These are phyloP conservation scores for Rhizoglyphus robini DNA, from an alignment of 1,140 invertebrate genomes.

Conservation along the genomic window DNA sequence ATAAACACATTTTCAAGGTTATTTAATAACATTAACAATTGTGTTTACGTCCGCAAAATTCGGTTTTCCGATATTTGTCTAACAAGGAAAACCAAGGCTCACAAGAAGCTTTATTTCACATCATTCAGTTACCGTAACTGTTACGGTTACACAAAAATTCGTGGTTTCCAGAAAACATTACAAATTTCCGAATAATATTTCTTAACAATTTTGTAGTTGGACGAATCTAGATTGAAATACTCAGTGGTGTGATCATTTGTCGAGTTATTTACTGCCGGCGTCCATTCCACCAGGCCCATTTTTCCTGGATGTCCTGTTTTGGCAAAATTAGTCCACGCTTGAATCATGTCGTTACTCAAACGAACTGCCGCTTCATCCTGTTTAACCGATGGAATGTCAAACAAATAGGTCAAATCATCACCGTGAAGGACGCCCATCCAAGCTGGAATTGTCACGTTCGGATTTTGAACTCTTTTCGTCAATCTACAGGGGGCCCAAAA, in stretches of 20 bases:
- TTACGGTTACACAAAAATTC: no score
- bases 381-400: slow-evolving; percentile 42
- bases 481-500: no score
- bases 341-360: slow-evolving; percentile 24
- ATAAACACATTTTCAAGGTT: no score
- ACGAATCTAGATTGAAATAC: neutral
- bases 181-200: neutral
- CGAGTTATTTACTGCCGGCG: neutral
- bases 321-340: slow-evolving; percentile 25
- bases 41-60: no score
- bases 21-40: no score
- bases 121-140: no score
- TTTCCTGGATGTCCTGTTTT: slow-evolving; percentile 17
- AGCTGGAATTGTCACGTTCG: no score
- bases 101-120: no score
- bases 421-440: no score
- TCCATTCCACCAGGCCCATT: neutral
- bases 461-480: slow-evolving; percentile 25
- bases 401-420: slow-evolving; percentile 85
- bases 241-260: neutral
- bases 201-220: neutral
- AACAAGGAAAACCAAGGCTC: no score
- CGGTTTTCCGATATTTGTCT: no score
- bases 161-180: neutral
- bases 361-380: slow-evolving; percentile 10